These are phyloP conservation scores for Chironomus striatipennis DNA, from an alignment of 1,140 invertebrate species.

Conservation along the genomic window DNA sequence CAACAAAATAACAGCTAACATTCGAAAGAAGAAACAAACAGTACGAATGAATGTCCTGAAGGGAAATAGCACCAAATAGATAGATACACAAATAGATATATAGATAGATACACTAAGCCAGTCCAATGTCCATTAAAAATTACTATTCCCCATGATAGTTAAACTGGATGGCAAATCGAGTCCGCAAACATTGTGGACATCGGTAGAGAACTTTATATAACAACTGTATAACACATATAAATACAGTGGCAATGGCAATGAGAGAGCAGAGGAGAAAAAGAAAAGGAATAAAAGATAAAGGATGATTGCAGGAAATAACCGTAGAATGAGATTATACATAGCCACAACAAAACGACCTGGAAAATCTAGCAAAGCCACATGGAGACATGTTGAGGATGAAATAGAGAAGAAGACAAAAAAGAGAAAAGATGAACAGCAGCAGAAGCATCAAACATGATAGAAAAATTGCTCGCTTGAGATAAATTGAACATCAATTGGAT, in stretches of 20 bases:
- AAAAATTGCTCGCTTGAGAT: conserved; percentile 7
- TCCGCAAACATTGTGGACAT: not conserved
- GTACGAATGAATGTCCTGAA: too few relatives aligned
- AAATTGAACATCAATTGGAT: conserved; percentile 9
- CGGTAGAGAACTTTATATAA: too few relatives aligned
- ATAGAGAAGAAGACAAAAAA: too few relatives aligned
- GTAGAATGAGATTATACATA: not conserved
- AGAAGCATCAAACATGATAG: not conserved
- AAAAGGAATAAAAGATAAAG: not conserved
- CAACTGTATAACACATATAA: too few relatives aligned
- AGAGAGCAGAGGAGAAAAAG: too few relatives aligned
- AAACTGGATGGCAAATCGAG: not conserved
- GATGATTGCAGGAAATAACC: conserved; percentile 4
- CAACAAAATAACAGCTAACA: too few relatives aligned
- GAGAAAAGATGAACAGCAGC: not conserved
- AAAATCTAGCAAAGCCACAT: not conserved
- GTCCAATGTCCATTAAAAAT: not conserved
- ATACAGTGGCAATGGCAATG: too few relatives aligned
- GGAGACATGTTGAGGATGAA: not conserved
- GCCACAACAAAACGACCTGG: conserved; percentile 5
- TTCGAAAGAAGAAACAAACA: too few relatives aligned
- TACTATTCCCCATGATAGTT: not conserved
- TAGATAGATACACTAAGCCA: too few relatives aligned
- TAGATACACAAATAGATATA: too few relatives aligned
- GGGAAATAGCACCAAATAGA: too few relatives aligned